Conservation (phyloP, 2,113 vertebrate genomes). For the Myrmecobius fasciatus region DNA sequence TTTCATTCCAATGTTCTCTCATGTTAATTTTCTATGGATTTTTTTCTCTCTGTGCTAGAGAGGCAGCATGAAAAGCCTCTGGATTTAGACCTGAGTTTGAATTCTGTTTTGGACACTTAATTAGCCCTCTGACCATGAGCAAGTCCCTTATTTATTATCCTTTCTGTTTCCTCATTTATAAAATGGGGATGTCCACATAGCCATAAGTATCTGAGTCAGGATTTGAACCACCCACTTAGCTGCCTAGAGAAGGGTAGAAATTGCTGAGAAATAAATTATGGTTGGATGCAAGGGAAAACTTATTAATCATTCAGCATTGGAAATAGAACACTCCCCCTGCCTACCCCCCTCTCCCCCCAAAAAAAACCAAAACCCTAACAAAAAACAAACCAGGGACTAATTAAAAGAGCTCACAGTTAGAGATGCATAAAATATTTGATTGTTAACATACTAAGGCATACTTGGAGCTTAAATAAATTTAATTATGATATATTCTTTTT, state of each 20-base stretch:
- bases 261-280: not conserved
- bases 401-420: not conserved
- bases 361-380: too few species aligned
- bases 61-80: not conserved
- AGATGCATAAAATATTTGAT: not conserved
- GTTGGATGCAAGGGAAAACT: not conserved
- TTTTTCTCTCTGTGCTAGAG: not conserved
- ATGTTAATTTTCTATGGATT: not conserved
- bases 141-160: not conserved
- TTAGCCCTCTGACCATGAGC: not conserved
- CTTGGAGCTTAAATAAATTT: not conserved
- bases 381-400: not conserved
- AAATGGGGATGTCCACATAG: not conserved
- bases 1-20: not conserved
- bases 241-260: not conserved
- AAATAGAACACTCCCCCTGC: too few species aligned
- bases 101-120: not conserved
- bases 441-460: not conserved
- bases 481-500: too few species aligned
- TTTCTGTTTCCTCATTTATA: not conserved
- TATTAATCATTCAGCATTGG: not conserved
- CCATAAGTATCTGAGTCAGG: not conserved
- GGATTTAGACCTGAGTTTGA: not conserved
- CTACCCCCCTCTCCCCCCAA: too few species aligned
- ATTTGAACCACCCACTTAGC: not conserved